These are phyloP conservation scores for Calliphora vicina DNA, from an alignment of 1,140 invertebrate species.

Conservation along the genomic window DNA sequence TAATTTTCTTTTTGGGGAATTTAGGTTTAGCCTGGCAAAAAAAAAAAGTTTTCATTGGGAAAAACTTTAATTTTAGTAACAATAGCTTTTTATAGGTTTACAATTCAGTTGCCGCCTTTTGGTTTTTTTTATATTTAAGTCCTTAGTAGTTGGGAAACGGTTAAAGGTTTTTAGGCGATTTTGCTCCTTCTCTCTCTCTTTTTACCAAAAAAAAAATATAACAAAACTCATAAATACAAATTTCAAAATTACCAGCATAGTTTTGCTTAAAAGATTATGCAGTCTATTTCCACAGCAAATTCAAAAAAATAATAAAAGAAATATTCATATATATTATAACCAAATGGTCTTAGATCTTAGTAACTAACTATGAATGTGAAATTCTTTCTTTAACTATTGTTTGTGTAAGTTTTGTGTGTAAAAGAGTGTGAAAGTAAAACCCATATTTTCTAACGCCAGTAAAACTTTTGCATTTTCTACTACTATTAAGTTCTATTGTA, in stretches of 20 bases:
- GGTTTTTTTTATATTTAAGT: no score
- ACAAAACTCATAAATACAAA: conserved; percentile 29
- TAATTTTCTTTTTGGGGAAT: conserved; percentile 4
- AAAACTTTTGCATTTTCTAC: conserved; percentile 14
- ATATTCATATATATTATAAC: background rate
- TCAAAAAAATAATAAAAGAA: background rate
- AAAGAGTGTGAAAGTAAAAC: background rate
- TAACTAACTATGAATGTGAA: background rate
- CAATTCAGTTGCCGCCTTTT: background rate
- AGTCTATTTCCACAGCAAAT: conserved; percentile 5
- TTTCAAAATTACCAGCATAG: conserved; percentile 12
- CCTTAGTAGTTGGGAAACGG: background rate
- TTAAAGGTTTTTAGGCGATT: conserved; percentile 20
- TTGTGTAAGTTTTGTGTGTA: background rate
- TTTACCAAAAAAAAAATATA: background rate
- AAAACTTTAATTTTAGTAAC: conserved; percentile 22
- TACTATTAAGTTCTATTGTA: background rate
- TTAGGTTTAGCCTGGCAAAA: background rate
- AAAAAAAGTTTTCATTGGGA: background rate
- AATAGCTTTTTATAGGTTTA: conserved; percentile 23
- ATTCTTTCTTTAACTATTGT: no score
- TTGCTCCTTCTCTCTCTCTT: background rate
- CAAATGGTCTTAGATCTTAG: background rate
- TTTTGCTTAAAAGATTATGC: conserved; percentile 24
- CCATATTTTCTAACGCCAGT: conserved; percentile 11